Base-by-base conservation (phyloP, 2,113 vertebrate species). In the Calyptomena viridis region DNA sequence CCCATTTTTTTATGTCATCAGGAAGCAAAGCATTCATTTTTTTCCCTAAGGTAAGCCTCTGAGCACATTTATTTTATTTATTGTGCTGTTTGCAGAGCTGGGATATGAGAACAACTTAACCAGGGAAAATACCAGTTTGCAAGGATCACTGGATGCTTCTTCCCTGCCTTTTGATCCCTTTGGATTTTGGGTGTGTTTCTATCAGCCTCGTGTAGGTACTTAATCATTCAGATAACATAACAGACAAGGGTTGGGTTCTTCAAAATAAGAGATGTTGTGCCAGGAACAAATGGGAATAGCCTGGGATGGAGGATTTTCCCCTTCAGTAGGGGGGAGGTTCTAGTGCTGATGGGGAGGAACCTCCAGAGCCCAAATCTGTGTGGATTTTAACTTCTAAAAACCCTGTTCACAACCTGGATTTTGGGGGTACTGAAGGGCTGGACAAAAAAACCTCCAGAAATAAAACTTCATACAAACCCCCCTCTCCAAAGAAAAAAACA, bases 1-100 rank as follows among this genome's bases (percentile, higher is more conserved):
- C 59, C 67, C 40, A 3, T 82, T 40, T 76, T 89, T 62, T 77
- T 14, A 80, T 81, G n/a, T 81, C 86, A 90, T 96, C 88, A 64
- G 56, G 52, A 69, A 68, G 47, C 4, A 21, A 78, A 67, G 18
- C 46, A 11, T 64, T 44, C 66, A 1, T 44, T 64, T 47, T 16
- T 78, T 64, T 40, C 27, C 49, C 12, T 2, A 11, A 81, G 83
- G 47, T 75, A 62, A 74, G 56, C 44, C 33, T 63, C 75, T 35
- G 25, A 13, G 14, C 30, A 12, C n/a, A 10, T 40, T 73, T 56
- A 5, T 14, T 91, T 63, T 77, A 37, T 0, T 4, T 35, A 6
- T 39, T 64, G 64, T 82, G 85, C 39, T 66, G 7, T 79, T 42
- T 87, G 82, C 16, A 49, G 56, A 81, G 69, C 69, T 71, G 12